A percentile compares a stretch with the other conserved stretches of the same genome.
Conservation (phyloP, 2,797 vertebrate genomes). For the Microchirus variegatus region DNA sequence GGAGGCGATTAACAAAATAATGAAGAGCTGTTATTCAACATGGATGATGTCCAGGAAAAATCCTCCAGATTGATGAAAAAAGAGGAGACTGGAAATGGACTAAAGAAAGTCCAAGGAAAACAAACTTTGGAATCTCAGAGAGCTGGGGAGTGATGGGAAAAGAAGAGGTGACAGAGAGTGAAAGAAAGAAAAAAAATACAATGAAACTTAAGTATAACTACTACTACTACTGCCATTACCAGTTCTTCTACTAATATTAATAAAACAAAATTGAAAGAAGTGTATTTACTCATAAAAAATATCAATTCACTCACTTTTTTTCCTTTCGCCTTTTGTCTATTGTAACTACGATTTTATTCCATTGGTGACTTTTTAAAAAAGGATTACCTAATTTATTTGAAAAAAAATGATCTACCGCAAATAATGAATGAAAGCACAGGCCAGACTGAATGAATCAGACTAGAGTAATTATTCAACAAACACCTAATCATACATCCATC, state of each 20-base stretch:
- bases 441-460: no score
- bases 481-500: no score
- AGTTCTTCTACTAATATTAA: neutral
- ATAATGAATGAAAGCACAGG: no score
- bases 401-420: no score
- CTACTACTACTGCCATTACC: constrained; percentile 1
- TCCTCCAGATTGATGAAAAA: constrained; percentile 47
- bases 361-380: no score
- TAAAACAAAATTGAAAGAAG: no score
- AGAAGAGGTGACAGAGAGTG: neutral
- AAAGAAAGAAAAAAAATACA: constrained; percentile 3
- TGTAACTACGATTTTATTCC: no score
- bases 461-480: no score
- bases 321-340: no score
- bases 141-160: constrained; percentile 41
- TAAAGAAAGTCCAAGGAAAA: constrained; percentile 58
- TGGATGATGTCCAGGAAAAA: constrained; percentile 60
- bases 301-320: no score
- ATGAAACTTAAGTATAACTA: constrained; percentile 2
- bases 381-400: no score
- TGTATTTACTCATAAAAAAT: no score
- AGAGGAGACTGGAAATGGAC: constrained; percentile 20
- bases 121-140: constrained; percentile 23
- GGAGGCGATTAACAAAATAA: constrained; percentile 1
- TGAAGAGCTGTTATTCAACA: constrained; percentile 31